A percentile compares a stretch with the other conserved stretches of the same genome.
Evolutionary conservation across 1,140 invertebrate species (phyloP).

Genomic region (Drosophila funebris): DNA sequence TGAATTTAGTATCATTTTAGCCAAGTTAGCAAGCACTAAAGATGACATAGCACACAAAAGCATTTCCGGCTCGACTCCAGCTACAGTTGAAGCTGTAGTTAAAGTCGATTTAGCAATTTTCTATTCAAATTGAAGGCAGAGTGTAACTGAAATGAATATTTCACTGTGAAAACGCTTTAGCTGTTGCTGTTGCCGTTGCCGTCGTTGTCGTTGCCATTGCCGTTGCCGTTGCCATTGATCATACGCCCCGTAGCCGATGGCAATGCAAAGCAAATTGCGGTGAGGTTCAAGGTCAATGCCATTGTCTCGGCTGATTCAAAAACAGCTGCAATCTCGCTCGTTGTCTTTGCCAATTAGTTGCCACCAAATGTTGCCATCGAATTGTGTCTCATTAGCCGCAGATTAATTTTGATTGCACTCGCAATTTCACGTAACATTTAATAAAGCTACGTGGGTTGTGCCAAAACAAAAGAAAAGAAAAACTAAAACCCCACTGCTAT

Average conservation of each 20-base stretch:
- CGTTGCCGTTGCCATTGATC: conserved; percentile 28
- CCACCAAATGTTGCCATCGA: conserved; percentile 25
- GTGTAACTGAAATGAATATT: not conserved
- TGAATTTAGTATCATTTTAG: conserved; percentile 10
- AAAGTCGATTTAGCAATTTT: conserved; percentile 25
- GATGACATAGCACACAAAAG: conserved; percentile 47
- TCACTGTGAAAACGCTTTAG: not conserved
- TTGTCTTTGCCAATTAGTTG: conserved; percentile 58
- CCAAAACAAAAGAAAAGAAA: conserved; percentile 28
- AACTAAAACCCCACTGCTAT: not conserved
- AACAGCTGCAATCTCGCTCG: conserved; percentile 21
- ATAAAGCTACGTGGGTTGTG: conserved; percentile 44
- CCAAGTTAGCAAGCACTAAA: conserved; percentile 7
- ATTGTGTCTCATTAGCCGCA: conserved; percentile 73
- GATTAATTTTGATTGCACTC: conserved; percentile 71
- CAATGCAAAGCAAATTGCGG: conserved; percentile 27
- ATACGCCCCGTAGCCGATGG: conserved; percentile 23
- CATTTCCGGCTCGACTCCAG: conserved; percentile 48
- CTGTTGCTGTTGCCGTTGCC: not conserved
- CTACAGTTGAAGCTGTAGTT: not conserved
- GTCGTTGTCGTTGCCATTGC: not conserved
- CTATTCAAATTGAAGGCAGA: conserved; percentile 40
- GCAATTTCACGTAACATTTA: conserved; percentile 68
- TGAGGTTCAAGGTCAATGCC: conserved; percentile 65
- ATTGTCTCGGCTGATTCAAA: conserved; percentile 30